These are phyloP conservation scores for Clitarchus hookeri DNA, from an alignment of 2,888 invertebrate species.

Conservation along the genomic window DNA sequence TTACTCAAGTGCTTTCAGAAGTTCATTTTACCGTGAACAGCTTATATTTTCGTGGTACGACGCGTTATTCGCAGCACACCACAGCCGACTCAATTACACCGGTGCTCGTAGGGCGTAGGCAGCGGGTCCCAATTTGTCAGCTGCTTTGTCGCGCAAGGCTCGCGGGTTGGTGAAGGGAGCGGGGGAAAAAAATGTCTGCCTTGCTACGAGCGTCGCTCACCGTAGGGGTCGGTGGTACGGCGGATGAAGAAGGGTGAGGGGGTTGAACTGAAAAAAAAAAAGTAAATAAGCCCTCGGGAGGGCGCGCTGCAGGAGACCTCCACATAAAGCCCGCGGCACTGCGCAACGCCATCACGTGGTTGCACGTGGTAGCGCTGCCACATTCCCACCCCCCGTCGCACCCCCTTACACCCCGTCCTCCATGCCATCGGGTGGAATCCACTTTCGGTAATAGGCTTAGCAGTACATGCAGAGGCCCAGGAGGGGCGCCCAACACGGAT, in stretches of 20 bases:
- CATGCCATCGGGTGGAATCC: background rate
- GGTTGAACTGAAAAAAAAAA: background rate
- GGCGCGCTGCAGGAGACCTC: background rate
- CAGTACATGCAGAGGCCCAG: background rate
- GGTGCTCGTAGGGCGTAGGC: too few species aligned
- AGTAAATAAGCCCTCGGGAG: background rate
- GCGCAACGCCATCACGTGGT: background rate
- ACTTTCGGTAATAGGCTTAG: slow-evolving; percentile 14
- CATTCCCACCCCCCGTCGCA: background rate
- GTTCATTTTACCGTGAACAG: too few species aligned
- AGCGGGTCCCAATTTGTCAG: background rate
- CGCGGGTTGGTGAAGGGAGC: background rate
- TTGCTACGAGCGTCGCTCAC: background rate
- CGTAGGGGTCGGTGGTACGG: background rate
- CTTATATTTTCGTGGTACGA: too few species aligned
- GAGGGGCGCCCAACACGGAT: background rate
- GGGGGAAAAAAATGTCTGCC: background rate
- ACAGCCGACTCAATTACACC: too few species aligned
- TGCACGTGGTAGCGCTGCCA: background rate
- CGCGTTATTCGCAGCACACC: too few species aligned
- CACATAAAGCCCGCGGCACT: background rate
- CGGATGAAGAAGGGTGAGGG: background rate
- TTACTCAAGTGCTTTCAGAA: too few species aligned
- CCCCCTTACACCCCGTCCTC: too few species aligned
- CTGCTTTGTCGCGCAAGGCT: background rate